Evolutionary conservation across 2,888 invertebrate genomes (phyloP), one percentile per base, ranked within the genome.

Genomic region (Hermodice carunculata): DNA sequence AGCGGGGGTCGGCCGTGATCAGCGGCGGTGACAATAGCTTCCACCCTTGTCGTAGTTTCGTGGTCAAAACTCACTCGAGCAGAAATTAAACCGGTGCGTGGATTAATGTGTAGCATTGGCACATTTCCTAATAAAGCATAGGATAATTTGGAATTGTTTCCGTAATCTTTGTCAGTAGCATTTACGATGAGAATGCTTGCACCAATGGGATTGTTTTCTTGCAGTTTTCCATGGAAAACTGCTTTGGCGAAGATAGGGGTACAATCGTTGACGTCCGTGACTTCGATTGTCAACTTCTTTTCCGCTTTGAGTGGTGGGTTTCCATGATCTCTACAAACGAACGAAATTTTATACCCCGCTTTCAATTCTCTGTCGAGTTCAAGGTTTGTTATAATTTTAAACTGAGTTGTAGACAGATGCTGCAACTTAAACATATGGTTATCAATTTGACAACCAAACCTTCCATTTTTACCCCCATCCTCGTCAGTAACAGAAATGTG

Each of bases 131-230:
- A n/a, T n/a, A n/a, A n/a, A n/a, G n/a, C n/a, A n/a, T n/a, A n/a
- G n/a, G n/a, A n/a, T n/a, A n/a, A n/a, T n/a, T n/a, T n/a, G n/a
- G n/a, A n/a, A n/a, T n/a, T n/a, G n/a, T 93, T 92, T 17, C 92
- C 92, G 79, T 92, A 92, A 84, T 96, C 96, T 70, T 90, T 89
- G 88, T 96, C 96, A 61, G 89, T 90, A 4, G 95, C 95, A 61
- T 89, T 90, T 34, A 96, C 91, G 86, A 91, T 91, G 24, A 93
- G 86, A 59, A 96, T 86, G 29, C 89, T 89, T 5, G 90, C 89
- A 1, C 92, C 93, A 2, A 89, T 85, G 34, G 89, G 87, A 11
- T 90, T 86, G 76, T 92, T 91, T 78, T 93, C 92, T 40, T 90
- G 88, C 48, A 95, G 88, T 43, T 91, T 89, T 77, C 92, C 89